Base-by-base conservation (phyloP, 1,140 invertebrate genomes). In the Brachionus rotundiformis region DNA sequence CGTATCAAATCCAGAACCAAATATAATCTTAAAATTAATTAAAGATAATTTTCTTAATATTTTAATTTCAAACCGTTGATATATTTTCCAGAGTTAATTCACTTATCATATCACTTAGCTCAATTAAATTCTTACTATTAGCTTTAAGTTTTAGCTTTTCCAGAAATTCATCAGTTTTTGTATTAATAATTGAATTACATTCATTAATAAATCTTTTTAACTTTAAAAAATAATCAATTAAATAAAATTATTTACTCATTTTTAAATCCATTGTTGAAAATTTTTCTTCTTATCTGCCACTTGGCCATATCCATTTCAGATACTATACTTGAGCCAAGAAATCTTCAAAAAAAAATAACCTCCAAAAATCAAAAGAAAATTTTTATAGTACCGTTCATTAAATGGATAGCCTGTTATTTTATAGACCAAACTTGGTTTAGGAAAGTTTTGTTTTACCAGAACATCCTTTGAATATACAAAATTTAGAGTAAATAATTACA, bases 91-190 rank as follows among this genome's bases (percentile, higher is more conserved):
- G 8, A 13, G 61, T 63, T 11, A 63, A 63, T 63, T 63, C 61
- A 63, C 61, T 63, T 2, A 63, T 29, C 11, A 63, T 11, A 29
- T 63, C 61, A 63, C 61, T 63, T 11, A 63, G 25, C 3, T 63
- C 61, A 63, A 63, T 8, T 10, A 63, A 63, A 29, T 7, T 29
- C 8, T 63, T 63, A 10, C 16, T 23, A n/a, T 63, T 27, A 63
- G 61, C 61, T 27, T 27, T 63, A 29, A 63, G 61, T 29, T 63
- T 63, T 4, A 63, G 16, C 16, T 63, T 63, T 63, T 63, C 61
- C 11, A 29, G 3, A 63, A 63, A 63, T 33, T 63, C 61, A 29
- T 63, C 61, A 63, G 61, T 33, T 4, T 63, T 63, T 0, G 10
- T 13, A 33, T 63, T 63, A 13, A 63, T 29, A 13, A 29, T 63